phyloP scores from a whole-genome alignment of 2,113 vertebrate species.

The Pyrgilauda ruficollis region DNA sequence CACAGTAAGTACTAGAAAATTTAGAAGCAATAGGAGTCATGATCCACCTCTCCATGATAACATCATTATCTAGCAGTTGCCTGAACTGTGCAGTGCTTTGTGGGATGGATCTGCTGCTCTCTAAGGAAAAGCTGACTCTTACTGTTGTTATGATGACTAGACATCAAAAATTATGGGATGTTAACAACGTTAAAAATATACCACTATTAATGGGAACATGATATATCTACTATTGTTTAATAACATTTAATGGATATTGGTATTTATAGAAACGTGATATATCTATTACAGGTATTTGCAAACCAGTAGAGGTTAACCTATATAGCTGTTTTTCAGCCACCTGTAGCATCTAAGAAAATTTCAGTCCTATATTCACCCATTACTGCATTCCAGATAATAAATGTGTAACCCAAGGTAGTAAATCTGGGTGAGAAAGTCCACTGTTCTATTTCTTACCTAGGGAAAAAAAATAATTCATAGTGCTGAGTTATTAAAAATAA shows the following conservation, averaged over 20 bases:
- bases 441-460: background rate
- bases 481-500: background rate
- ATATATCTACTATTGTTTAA: background rate
- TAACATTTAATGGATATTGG: background rate
- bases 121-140: background rate
- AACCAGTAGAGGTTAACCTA: background rate
- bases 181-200: background rate
- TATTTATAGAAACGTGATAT: background rate
- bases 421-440: background rate
- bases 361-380: background rate
- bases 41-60: background rate
- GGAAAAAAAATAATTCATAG: background rate
- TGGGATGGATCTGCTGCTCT: background rate
- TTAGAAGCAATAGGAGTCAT: background rate
- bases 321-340: background rate
- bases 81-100: background rate
- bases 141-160: background rate
- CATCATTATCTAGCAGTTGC: fast-evolving
- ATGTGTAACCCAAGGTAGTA: fast-evolving
- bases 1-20: background rate
- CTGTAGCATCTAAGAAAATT: background rate
- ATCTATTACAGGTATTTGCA: background rate
- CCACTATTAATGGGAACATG: background rate
- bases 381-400: background rate
- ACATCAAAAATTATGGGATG: background rate